Evolutionary conservation across 2,797 vertebrate genomes (phyloP).

Genomic region (Danio albolineatus): DNA sequence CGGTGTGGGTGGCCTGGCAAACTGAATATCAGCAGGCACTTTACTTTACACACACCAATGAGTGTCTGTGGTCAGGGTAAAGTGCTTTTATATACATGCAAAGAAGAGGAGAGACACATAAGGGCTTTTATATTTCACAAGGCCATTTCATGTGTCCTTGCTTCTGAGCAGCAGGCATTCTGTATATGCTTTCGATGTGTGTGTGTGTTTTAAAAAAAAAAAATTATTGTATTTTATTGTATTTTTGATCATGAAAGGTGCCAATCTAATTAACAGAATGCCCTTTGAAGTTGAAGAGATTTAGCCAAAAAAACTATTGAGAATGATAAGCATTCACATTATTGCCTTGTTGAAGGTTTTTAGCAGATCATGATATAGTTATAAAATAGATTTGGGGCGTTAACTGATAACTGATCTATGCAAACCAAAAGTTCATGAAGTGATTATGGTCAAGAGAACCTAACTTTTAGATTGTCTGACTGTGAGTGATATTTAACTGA

Average conservation of each 20-base stretch:
- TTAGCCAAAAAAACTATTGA: neutral
- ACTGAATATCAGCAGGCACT: slow-evolving; percentile 18
- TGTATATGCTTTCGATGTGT: slow-evolving; percentile 7
- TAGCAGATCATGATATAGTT: slow-evolving; percentile 10
- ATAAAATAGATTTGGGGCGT: slow-evolving; percentile 9
- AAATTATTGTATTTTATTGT: no score
- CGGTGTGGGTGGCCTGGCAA: slow-evolving; percentile 46
- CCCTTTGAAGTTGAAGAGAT: slow-evolving; percentile 12
- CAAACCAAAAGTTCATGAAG: neutral
- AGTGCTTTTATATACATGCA: slow-evolving; percentile 12
- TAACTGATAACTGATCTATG: neutral
- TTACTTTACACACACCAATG: slow-evolving; percentile 37
- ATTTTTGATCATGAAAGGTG: slow-evolving; percentile 9
- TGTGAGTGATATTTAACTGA: slow-evolving; percentile 4
- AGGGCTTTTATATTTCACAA: slow-evolving; percentile 30
- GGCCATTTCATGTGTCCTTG: neutral
- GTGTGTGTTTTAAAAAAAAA: no score
- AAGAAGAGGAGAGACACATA: slow-evolving; percentile 5
- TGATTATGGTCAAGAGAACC: neutral
- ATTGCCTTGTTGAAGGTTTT: slow-evolving; percentile 6
- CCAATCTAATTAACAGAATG: neutral
- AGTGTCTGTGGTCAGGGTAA: slow-evolving; percentile 3
- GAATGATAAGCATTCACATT: neutral
- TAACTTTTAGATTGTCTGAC: neutral
- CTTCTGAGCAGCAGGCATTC: neutral